Percentiles rank a stretch among this genome's conserved stretches.
Evolutionary conservation across 2,113 vertebrate genomes (phyloP).

Genomic region (Origma solitaria): DNA sequence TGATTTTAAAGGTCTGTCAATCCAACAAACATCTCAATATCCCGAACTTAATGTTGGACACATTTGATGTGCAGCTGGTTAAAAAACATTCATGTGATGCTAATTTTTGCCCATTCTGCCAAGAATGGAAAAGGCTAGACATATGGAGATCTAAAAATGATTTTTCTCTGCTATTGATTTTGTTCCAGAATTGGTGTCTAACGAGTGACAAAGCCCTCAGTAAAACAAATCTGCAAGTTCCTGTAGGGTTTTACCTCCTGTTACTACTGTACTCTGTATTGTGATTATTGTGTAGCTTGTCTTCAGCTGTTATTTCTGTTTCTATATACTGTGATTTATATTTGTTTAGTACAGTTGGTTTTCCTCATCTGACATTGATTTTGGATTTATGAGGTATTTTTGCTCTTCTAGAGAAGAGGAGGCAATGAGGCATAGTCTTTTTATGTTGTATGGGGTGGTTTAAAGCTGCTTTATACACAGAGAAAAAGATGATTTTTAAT

Average conservation of each 20-base stretch:
- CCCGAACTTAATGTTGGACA: not conserved
- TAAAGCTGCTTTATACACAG: not conserved
- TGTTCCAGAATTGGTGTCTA: not conserved
- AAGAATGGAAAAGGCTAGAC: not conserved
- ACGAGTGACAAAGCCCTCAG: not conserved
- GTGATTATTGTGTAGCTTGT: not conserved
- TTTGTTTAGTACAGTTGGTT: not conserved
- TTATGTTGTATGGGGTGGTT: not conserved
- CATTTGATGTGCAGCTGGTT: conserved; percentile 14
- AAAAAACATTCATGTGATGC: conserved; percentile 10
- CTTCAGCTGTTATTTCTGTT: not conserved
- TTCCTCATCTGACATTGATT: not conserved
- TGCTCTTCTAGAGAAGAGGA: not conserved
- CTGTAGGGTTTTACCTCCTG: not conserved
- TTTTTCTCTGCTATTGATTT: conserved; percentile 13
- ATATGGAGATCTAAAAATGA: conserved; percentile 44
- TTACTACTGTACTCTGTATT: not conserved
- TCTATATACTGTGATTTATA: not conserved
- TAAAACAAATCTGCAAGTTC: not conserved
- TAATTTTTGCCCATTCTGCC: conserved; percentile 1
- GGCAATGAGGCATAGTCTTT: not conserved
- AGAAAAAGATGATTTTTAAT: not conserved
- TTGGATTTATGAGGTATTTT: not conserved
- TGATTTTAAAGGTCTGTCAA: not conserved
- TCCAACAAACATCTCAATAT: conserved; percentile 8